Evolutionary conservation across 2,113 vertebrate species (phyloP).

Genomic region (Chlamydotis undulata): DNA sequence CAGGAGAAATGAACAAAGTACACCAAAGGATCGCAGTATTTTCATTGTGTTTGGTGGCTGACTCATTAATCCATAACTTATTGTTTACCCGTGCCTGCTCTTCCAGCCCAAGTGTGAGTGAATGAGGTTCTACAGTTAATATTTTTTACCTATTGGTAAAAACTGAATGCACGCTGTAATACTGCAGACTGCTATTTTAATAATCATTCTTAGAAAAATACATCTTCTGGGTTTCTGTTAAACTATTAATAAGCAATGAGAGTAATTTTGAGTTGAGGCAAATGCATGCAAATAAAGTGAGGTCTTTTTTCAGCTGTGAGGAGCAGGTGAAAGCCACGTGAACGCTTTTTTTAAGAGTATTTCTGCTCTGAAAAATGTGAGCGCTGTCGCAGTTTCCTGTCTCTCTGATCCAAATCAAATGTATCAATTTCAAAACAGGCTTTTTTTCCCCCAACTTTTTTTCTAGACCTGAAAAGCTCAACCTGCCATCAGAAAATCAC

Average conservation of each 20-base stretch:
- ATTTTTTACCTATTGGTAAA: not conserved
- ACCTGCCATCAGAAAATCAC: not conserved
- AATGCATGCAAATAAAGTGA: not conserved
- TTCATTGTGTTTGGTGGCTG: not conserved
- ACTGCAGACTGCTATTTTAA: not conserved
- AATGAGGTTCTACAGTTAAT: not conserved
- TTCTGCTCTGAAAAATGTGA: not conserved
- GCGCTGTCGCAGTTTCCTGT: not conserved
- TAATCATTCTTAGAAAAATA: not conserved
- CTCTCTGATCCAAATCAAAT: not conserved
- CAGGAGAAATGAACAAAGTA: not conserved
- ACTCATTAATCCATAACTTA: not conserved
- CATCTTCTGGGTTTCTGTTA: not conserved
- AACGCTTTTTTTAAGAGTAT: not conserved
- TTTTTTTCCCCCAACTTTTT: not conserved
- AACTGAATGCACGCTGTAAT: not conserved
- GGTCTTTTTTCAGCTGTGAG: not conserved
- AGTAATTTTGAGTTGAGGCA: not conserved
- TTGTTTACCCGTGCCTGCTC: not conserved
- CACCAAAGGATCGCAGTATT: not conserved
- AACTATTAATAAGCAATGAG: not conserved
- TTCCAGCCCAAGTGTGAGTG: not conserved
- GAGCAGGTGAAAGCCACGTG: not conserved
- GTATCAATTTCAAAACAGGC: not conserved
- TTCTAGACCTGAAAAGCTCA: not conserved